phyloP scores from a whole-genome alignment of 2,113 vertebrate genomes.

The Aix galericulata region DNA sequence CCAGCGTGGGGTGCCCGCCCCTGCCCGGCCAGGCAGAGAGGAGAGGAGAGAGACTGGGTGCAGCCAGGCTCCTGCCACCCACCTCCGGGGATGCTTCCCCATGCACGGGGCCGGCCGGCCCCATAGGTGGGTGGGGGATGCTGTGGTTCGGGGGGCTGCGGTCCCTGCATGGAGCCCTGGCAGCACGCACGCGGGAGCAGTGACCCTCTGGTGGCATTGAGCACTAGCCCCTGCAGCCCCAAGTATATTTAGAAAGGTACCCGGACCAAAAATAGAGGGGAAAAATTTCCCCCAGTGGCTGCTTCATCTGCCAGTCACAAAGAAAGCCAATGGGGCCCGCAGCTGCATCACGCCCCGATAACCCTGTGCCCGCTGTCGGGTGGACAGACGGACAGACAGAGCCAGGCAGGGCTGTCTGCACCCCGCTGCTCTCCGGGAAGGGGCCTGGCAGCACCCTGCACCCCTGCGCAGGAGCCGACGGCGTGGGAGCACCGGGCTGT shows the following conservation, averaged over 20 bases:
- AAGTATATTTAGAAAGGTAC: conserved; percentile 70
- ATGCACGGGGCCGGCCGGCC: not conserved
- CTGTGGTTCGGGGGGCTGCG: not conserved
- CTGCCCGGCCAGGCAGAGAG: not conserved
- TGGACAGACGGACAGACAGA: not conserved
- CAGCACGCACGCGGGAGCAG: not conserved
- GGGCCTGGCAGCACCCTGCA: not conserved
- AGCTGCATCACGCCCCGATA: not conserved
- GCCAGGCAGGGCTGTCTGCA: rapidly evolving
- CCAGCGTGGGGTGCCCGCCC: not conserved
- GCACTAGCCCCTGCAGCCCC: conserved; percentile 50
- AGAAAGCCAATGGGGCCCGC: not conserved
- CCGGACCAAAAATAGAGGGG: conserved; percentile 64
- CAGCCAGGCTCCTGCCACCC: not conserved
- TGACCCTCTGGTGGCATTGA: conserved; percentile 47
- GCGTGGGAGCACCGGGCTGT: not conserved
- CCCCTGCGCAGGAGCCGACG: rapidly evolving
- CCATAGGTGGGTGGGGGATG: not conserved
- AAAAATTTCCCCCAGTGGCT: conserved; percentile 25
- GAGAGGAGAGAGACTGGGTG: not conserved
- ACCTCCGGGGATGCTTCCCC: not conserved
- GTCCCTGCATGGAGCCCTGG: not conserved
- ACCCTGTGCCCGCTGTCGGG: rapidly evolving
- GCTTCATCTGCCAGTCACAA: conserved; percentile 38
- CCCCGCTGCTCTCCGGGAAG: not conserved